Evolutionary conservation across 2,113 vertebrate genomes (phyloP).

Genomic region (Perognathus longimembris): DNA sequence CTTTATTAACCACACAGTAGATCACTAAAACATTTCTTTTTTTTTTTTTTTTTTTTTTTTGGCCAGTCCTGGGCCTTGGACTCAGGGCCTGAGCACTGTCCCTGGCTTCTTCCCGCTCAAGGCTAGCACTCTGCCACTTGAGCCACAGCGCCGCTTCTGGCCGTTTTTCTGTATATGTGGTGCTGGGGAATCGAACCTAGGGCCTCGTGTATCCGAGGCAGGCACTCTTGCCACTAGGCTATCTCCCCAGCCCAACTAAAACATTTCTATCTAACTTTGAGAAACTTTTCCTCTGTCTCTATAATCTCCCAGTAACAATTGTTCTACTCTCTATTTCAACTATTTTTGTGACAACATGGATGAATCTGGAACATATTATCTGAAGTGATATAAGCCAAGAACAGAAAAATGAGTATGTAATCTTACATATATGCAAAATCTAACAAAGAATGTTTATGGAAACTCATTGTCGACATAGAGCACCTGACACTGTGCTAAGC

Average conservation of each 20-base stretch:
- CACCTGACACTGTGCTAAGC: neutral
- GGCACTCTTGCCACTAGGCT: too few species aligned
- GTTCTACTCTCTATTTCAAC: neutral
- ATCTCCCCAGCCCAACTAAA: too few species aligned
- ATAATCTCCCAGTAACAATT: neutral
- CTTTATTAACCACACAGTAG: neutral
- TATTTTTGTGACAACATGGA: neutral
- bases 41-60: too few species aligned
- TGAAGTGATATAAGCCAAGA: neutral
- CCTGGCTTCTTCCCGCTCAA: too few species aligned
- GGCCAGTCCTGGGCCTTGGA: too few species aligned
- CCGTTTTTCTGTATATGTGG: too few species aligned
- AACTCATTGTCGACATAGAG: neutral
- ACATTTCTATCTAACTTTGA: neutral
- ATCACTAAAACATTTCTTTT: neutral
- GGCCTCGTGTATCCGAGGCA: too few species aligned
- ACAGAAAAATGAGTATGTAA: neutral
- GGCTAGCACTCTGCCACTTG: too few species aligned
- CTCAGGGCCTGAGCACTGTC: too few species aligned
- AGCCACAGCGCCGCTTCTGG: too few species aligned
- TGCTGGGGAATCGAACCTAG: too few species aligned
- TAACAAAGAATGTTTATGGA: neutral
- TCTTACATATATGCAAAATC: neutral
- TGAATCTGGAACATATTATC: neutral
- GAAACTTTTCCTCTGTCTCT: neutral